Evolutionary conservation across 2,888 invertebrate species (phyloP).

Genomic region (Caenorhabditis plicata): DNA sequence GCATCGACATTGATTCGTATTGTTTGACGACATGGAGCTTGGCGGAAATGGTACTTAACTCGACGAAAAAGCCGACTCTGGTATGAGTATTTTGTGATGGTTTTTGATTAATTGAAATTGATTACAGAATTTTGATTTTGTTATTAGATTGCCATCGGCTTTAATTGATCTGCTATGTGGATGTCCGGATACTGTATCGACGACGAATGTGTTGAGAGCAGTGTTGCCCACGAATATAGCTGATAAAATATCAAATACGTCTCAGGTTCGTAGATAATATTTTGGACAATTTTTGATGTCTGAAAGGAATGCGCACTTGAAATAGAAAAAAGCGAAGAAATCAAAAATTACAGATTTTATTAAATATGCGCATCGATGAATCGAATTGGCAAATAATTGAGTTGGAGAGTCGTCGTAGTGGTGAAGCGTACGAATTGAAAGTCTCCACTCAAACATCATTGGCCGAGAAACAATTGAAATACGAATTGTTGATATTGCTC

Average conservation of each 20-base stretch:
- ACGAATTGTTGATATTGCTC: slow-evolving; percentile 17
- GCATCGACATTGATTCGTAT: slow-evolving; percentile 13
- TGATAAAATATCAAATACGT: too few relatives aligned
- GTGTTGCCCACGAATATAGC: neutral
- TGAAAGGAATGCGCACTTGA: too few relatives aligned
- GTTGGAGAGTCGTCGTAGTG: too few relatives aligned
- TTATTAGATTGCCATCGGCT: slow-evolving; percentile 13
- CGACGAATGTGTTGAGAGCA: slow-evolving; percentile 12
- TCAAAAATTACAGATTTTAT: neutral
- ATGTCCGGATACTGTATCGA: slow-evolving; percentile 13
- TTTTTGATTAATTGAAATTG: neutral
- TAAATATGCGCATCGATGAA: neutral
- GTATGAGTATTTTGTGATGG: neutral
- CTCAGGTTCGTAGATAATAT: neutral
- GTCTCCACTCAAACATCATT: slow-evolving; percentile 20
- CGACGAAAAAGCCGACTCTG: neutral
- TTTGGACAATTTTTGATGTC: slow-evolving; percentile 1
- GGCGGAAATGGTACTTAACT: neutral
- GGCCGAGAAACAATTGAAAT: slow-evolving; percentile 4
- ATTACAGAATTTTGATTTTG: slow-evolving; percentile 12
- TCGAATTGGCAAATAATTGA: neutral
- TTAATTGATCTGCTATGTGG: slow-evolving; percentile 29
- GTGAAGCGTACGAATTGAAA: slow-evolving; percentile 8
- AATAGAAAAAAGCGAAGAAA: too few relatives aligned
- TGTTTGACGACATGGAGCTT: slow-evolving; percentile 13